Conservation (phyloP, 2,113 vertebrate species). For the Malurus cyaneus region DNA sequence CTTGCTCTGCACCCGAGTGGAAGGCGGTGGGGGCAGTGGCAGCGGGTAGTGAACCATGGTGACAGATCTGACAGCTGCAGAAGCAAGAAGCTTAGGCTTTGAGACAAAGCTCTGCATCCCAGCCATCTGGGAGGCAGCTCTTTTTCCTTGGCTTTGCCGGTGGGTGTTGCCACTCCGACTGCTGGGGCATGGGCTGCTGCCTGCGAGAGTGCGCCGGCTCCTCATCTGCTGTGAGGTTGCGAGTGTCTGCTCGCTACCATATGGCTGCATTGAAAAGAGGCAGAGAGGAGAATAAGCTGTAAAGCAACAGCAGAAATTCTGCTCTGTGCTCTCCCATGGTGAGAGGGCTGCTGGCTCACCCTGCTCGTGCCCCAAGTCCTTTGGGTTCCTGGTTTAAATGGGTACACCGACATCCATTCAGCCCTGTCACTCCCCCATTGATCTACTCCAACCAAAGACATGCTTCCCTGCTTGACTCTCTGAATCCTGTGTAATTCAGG, state of each 20-base stretch:
- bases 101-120: neutral
- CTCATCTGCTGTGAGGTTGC: neutral
- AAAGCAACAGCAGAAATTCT: slow-evolving; percentile 10
- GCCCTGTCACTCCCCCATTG: neutral
- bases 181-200: neutral
- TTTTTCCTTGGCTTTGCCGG: neutral
- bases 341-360: neutral
- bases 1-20: neutral
- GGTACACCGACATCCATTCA: slow-evolving; percentile 2
- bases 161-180: neutral
- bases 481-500: neutral
- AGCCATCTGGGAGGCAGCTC: slow-evolving; percentile 28
- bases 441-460: neutral
- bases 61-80: slow-evolving; percentile 42
- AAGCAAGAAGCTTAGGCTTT: neutral
- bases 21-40: neutral
- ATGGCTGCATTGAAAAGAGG: slow-evolving; percentile 18
- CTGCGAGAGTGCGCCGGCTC: neutral
- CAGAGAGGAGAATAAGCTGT: slow-evolving; percentile 23
- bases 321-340: neutral
- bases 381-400: neutral
- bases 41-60: neutral
- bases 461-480: neutral
- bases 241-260: neutral
- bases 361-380: neutral